phyloP scores from a whole-genome alignment of 64 coral and sea anemone species.

The Stylophora pistillata region DNA sequence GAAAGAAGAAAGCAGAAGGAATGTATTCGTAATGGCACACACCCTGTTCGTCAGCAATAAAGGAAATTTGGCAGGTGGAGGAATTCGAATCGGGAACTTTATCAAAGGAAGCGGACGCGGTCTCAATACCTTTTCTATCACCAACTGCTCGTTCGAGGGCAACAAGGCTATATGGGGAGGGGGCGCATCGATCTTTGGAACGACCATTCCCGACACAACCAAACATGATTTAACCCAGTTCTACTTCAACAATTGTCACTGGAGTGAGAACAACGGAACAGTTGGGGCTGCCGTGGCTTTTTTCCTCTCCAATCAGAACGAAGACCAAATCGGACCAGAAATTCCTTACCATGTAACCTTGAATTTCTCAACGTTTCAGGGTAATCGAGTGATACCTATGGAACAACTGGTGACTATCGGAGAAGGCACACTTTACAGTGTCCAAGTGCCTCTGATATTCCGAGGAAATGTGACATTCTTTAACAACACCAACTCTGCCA shows the following conservation, averaged over 20 bases:
- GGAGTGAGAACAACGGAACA: conserved; percentile 63
- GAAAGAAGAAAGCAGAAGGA: conserved; percentile 33
- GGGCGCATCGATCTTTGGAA: conserved; percentile 54
- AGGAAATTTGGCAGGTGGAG: conserved; percentile 61
- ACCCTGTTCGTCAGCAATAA: conserved; percentile 56
- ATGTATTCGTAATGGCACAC: conserved; percentile 42
- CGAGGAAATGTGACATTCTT: conserved; percentile 57
- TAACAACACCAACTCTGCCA: conserved; percentile 80
- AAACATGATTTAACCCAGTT: conserved; percentile 27
- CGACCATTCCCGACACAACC: conserved; percentile 49
- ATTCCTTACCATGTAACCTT: conserved; percentile 61
- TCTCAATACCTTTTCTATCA: conserved; percentile 24
- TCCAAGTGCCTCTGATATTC: conserved; percentile 81
- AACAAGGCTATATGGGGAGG: conserved; percentile 80
- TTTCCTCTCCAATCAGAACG: conserved; percentile 76
- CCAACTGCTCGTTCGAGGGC: conserved; percentile 50
- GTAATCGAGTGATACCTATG: conserved; percentile 51
- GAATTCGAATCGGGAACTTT: conserved; percentile 3
- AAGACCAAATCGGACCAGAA: conserved; percentile 69
- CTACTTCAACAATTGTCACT: conserved; percentile 52
- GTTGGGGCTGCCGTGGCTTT: conserved; percentile 72
- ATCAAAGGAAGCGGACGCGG: conserved; percentile 4
- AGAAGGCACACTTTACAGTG: conserved; percentile 79
- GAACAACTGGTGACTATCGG: conserved; percentile 66
- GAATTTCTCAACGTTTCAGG: conserved; percentile 34